Percentiles rank a stretch among this genome's conserved stretches.
These are phyloP conservation scores for Hydriomena furcata DNA, from an alignment of 2,888 invertebrate genomes.

Conservation along the genomic window DNA sequence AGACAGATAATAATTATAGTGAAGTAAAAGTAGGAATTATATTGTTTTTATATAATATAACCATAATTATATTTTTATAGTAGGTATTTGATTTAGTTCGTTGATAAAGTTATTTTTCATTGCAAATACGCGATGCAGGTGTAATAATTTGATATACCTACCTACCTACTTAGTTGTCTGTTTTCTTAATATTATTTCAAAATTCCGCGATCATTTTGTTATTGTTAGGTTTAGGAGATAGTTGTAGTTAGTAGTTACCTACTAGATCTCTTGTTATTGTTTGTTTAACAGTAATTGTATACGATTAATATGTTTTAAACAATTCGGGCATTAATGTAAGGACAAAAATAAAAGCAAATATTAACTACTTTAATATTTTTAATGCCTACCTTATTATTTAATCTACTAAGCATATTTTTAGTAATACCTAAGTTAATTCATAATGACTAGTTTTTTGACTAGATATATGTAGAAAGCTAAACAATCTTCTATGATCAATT, in stretches of 20 bases:
- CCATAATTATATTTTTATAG: too few species aligned
- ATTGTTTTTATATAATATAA: too few species aligned
- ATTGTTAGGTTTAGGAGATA: conserved; percentile 27
- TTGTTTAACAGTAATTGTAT: not conserved
- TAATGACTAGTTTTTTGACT: conserved; percentile 1
- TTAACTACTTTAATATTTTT: too few species aligned
- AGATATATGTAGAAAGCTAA: not conserved
- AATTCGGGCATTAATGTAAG: not conserved
- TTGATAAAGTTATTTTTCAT: too few species aligned
- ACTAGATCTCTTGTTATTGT: conserved; percentile 33
- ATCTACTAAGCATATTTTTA: conserved; percentile 3
- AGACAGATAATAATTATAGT: not conserved
- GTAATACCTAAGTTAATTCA: not conserved
- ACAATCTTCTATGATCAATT: too few species aligned
- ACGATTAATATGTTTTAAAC: not conserved
- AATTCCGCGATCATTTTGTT: conserved; percentile 6
- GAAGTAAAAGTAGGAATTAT: too few species aligned
- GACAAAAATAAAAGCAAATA: not conserved
- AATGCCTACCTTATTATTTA: too few species aligned
- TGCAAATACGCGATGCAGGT: too few species aligned
- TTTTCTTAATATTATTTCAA: too few species aligned
- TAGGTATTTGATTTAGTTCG: too few species aligned
- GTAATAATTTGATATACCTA: not conserved
- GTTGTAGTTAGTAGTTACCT: conserved; percentile 26
- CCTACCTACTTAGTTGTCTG: too few species aligned